phyloP scores from a whole-genome alignment of 2,113 vertebrate genomes.

The Lepus timidus region DNA sequence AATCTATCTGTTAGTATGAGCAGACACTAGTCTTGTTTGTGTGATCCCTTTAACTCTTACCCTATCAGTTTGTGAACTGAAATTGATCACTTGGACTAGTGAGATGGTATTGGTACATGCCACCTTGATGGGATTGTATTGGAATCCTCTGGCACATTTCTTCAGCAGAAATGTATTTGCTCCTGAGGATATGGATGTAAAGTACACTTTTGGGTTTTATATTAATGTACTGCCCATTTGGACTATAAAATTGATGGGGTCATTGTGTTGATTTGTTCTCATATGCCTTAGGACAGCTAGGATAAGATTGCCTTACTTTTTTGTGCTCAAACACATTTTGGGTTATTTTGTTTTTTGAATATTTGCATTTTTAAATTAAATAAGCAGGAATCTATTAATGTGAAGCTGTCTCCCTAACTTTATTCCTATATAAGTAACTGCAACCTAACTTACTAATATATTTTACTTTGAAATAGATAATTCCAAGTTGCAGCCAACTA shows the following conservation, averaged over 20 bases:
- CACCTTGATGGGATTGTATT: too few species aligned
- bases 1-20: too few species aligned
- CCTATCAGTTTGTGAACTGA: too few species aligned
- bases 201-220: background rate
- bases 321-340: background rate
- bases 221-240: background rate
- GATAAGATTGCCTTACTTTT: background rate
- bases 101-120: too few species aligned
- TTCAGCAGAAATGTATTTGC: too few species aligned
- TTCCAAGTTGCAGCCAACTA: background rate
- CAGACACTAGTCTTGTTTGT: too few species aligned
- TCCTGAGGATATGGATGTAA: background rate
- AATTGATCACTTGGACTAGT: too few species aligned
- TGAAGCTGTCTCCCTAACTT: background rate
- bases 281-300: background rate
- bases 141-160: background rate
- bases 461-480: background rate
- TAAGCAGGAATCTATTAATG: background rate
- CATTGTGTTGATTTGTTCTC: background rate
- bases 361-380: background rate
- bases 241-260: background rate
- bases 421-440: background rate
- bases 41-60: too few species aligned
- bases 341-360: background rate
- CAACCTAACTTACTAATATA: background rate